Base-by-base conservation (phyloP, 2,888 invertebrate species). In the Pelosia muscerda region DNA sequence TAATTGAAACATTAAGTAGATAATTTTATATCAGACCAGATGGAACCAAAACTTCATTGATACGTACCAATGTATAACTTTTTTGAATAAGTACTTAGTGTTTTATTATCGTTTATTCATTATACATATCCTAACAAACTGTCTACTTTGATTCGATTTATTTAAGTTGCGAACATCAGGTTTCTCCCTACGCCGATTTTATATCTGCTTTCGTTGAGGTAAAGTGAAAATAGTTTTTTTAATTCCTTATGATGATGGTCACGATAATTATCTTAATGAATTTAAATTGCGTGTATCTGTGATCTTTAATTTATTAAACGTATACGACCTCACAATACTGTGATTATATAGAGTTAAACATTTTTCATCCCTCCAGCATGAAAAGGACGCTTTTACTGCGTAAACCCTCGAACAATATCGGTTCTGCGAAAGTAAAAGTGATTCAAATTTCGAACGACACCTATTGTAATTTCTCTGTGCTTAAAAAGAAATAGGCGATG, bases 311-410 rank as follows among this genome's bases (percentile, higher is more conserved):
- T 49, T 49, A 49, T 49, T 49, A 49, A 49, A 49, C n/a, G 49
- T 49, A 49, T 49, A 49, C 49, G 49, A 49, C n/a, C 49, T 49
- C n/a, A 49, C n/a, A 49, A 49, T n/a, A 9, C 49, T 49, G 49
- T 49, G 49, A 49, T n/a, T 19, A 42, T 42, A 19, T 49, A 9
- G n/a, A 49, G 49, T 49, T 19, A 49, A 31, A 31, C 5, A 42
- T 49, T 49, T 49, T 49, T 49, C 49, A 49, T n/a, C n/a, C n/a
- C n/a, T 5, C 49, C 49, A 49, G 49, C n/a, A 49, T 9, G 49
- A 49, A 49, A 49, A 19, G n/a, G 49, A n/a, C 49, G 49, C 49
- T n/a, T 49, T 49, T 49, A 49, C 49, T 49, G 6, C n/a, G 49
- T n/a, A 9, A 49, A 49, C 19, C 2, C 2, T 49, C 9, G 49